Conservation (phyloP, 2,888 invertebrate genomes). For the Galeopsomyia nigrocyanea region DNA sequence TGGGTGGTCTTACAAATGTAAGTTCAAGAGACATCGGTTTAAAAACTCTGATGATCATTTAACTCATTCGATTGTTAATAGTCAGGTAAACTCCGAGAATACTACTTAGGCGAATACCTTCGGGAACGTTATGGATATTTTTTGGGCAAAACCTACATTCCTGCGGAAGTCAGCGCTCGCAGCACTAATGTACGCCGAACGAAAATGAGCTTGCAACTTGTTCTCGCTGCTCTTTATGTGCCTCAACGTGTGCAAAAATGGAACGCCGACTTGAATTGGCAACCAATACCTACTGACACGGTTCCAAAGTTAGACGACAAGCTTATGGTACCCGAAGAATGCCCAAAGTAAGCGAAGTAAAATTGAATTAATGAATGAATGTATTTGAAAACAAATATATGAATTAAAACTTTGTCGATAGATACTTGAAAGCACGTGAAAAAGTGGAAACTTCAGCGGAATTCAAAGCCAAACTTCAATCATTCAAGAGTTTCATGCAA, state of each 20-base stretch:
- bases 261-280: conserved; percentile 75
- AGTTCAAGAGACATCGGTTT: no score
- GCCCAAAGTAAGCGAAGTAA: conserved; percentile 43
- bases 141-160: conserved; percentile 68
- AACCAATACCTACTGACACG: conserved; percentile 71
- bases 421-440: conserved; percentile 51
- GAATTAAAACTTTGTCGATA: conserved; percentile 29
- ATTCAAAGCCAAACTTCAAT: conserved; percentile 40
- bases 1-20: conserved; percentile 51
- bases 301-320: conserved; percentile 33
- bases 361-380: no score
- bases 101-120: conserved; percentile 70
- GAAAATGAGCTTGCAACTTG: conserved; percentile 79
- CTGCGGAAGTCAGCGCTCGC: conserved; percentile 62
- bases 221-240: conserved; percentile 78
- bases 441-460: conserved; percentile 46
- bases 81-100: conserved; percentile 72
- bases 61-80: conserved; percentile 57
- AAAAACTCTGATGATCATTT: no score
- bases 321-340: conserved; percentile 50
- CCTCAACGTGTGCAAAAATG: conserved; percentile 73
- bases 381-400: not conserved
- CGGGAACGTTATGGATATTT: conserved; percentile 69
- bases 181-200: conserved; percentile 81
- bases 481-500: conserved; percentile 49